Conservation (phyloP, 2,113 vertebrate genomes). For the Pristiophorus japonicus region DNA sequence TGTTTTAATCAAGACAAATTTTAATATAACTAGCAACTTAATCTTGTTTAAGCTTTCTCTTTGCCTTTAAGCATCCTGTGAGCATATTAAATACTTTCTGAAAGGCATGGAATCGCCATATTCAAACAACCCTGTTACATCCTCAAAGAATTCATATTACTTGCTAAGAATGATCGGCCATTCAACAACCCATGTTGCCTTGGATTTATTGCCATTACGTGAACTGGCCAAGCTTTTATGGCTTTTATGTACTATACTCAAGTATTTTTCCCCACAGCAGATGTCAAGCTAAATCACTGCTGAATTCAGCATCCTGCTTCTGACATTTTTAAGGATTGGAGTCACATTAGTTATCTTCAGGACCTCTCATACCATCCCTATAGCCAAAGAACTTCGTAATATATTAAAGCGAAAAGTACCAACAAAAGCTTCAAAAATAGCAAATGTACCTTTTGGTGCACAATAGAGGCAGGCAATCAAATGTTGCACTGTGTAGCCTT, state of each 20-base stretch:
- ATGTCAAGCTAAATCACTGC: neutral
- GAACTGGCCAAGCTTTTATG: neutral
- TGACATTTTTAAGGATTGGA: neutral
- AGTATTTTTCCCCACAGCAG: neutral
- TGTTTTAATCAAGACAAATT: neutral
- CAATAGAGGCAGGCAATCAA: neutral
- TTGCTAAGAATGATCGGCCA: neutral
- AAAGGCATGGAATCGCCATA: neutral
- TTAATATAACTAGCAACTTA: neutral
- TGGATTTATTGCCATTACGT: neutral
- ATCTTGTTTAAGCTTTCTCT: neutral
- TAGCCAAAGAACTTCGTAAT: neutral
- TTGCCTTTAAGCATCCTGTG: neutral
- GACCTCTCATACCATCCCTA: neutral
- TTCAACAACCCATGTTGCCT: neutral
- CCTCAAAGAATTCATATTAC: neutral
- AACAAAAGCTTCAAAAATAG: neutral
- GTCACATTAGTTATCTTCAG: neutral
- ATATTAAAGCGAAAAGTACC: neutral
- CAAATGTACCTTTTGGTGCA: neutral
- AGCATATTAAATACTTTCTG: neutral
- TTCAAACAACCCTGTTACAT: neutral
- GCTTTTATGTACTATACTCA: neutral
- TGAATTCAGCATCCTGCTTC: neutral
- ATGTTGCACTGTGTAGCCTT: neutral